Conservation (phyloP, 2,888 invertebrate genomes). For the Metopia argyrocephala region DNA sequence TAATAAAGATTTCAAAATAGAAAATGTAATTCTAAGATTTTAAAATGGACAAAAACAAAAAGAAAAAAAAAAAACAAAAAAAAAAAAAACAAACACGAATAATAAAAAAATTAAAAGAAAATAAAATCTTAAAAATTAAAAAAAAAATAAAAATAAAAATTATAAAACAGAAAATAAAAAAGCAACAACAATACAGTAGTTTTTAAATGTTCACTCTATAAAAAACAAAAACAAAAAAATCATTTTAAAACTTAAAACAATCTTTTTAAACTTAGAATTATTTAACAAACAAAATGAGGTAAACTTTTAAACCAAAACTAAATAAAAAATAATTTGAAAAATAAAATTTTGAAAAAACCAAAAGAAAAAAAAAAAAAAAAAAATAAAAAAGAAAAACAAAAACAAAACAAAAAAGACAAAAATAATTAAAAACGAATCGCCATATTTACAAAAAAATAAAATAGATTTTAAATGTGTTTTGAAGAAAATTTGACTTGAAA, state of each 20-base stretch:
- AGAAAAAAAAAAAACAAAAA: slow-evolving; percentile 9
- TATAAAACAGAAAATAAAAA: slow-evolving; percentile 26
- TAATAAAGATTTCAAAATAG: slow-evolving; percentile 29
- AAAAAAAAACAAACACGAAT: slow-evolving; percentile 13
- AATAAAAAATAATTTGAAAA: slow-evolving; percentile 16
- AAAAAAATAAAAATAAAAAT: slow-evolving; percentile 39
- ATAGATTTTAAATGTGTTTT: neutral
- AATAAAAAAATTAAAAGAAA: slow-evolving; percentile 33
- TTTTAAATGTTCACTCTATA: slow-evolving; percentile 51
- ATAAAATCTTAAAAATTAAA: slow-evolving; percentile 29
- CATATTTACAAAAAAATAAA: neutral
- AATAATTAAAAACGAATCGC: neutral
- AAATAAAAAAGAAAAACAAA: slow-evolving; percentile 10
- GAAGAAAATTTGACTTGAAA: no score
- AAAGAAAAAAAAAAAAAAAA: slow-evolving; percentile 6
- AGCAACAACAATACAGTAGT: slow-evolving; percentile 40
- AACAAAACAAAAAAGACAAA: neutral
- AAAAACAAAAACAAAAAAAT: slow-evolving; percentile 17
- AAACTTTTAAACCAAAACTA: no score
- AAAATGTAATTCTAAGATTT: slow-evolving; percentile 55
- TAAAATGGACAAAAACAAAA: slow-evolving; percentile 40
- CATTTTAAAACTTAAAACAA: slow-evolving; percentile 48
- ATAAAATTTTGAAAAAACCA: neutral
- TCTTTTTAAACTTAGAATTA: slow-evolving; percentile 54
- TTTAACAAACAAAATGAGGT: slow-evolving; percentile 14